A percentile compares a stretch with the other conserved stretches of the same genome.
These are phyloP conservation scores for Chaenodraco wilsoni DNA, from an alignment of 2,797 vertebrate species.

Conservation along the genomic window DNA sequence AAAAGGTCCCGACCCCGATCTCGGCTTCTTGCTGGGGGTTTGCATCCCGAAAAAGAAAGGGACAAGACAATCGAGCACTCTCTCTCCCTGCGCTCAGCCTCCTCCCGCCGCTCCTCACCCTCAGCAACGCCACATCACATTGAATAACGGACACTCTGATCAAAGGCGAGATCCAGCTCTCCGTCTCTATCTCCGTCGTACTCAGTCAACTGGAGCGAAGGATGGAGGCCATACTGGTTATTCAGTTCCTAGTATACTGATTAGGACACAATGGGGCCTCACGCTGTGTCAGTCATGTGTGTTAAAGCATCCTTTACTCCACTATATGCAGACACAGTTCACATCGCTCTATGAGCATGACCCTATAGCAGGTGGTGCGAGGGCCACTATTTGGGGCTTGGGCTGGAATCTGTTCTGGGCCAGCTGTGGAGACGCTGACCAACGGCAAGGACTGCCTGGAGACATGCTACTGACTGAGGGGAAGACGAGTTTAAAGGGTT, in stretches of 20 bases:
- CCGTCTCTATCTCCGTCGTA: slow-evolving; percentile 34
- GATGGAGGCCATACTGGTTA: slow-evolving; percentile 64
- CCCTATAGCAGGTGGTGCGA: slow-evolving; percentile 70
- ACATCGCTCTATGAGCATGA: slow-evolving; percentile 28
- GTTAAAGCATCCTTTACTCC: slow-evolving; percentile 58
- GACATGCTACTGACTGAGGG: slow-evolving; percentile 1
- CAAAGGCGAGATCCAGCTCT: slow-evolving; percentile 71
- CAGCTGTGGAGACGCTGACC: slow-evolving; percentile 62
- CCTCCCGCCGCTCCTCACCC: slow-evolving; percentile 26
- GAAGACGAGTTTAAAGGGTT: not conserved
- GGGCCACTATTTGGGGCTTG: slow-evolving; percentile 41
- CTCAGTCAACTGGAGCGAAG: slow-evolving; percentile 66
- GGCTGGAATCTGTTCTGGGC: slow-evolving; percentile 48
- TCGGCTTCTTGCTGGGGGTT: slow-evolving; percentile 68
- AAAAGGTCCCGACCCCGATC: slow-evolving; percentile 62
- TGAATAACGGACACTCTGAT: slow-evolving; percentile 77
- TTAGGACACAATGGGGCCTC: slow-evolving; percentile 70
- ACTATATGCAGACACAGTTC: slow-evolving; percentile 19
- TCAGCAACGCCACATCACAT: slow-evolving; percentile 71
- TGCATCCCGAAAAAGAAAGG: slow-evolving; percentile 66
- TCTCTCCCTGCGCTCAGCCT: slow-evolving; percentile 52
- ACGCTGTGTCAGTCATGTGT: slow-evolving; percentile 66
- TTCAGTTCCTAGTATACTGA: slow-evolving; percentile 59
- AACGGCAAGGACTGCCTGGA: slow-evolving; percentile 36
- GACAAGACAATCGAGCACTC: slow-evolving; percentile 74